phyloP scores from a whole-genome alignment of 2,888 invertebrate species.

The Callosobruchus maculatus region DNA sequence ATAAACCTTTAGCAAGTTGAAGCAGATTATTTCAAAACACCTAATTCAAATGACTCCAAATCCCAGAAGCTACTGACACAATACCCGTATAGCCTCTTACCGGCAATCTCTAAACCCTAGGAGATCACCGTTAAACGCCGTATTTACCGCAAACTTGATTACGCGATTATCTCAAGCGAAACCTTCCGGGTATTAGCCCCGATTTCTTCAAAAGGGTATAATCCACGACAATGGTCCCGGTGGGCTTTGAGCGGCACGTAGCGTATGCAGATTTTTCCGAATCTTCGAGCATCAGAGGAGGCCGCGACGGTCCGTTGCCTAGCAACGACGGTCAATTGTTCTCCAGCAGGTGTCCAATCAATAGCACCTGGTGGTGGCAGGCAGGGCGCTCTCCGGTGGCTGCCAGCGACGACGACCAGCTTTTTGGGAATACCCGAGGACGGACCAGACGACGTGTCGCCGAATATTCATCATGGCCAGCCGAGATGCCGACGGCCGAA shows the following conservation, averaged over 20 bases:
- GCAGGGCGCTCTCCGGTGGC: conserved; percentile 13
- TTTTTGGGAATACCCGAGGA: conserved; percentile 40
- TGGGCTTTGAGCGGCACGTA: conserved; percentile 3
- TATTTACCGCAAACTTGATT: neutral
- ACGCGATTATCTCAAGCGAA: neutral
- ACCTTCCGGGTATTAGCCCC: neutral
- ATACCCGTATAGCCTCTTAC: neutral
- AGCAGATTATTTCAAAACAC: too few relatives aligned
- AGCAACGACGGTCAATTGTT: conserved; percentile 48
- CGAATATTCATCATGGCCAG: conserved; percentile 20
- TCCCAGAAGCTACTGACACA: neutral
- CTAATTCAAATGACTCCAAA: neutral
- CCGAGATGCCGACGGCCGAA: neutral
- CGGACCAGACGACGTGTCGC: conserved; percentile 42
- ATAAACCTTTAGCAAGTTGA: neutral
- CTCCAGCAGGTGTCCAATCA: conserved; percentile 50
- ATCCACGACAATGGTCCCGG: neutral
- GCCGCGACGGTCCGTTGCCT: conserved; percentile 37
- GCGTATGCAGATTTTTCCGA: conserved; percentile 47
- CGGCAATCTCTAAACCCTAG: neutral
- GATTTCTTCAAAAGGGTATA: neutral
- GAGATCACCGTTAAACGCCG: neutral
- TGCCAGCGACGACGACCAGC: conserved; percentile 13
- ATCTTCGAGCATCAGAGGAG: conserved; percentile 39
- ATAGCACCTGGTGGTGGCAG: conserved; percentile 44